Conservation (phyloP, 2,888 invertebrate species). For the Liodrosophila aerea region DNA sequence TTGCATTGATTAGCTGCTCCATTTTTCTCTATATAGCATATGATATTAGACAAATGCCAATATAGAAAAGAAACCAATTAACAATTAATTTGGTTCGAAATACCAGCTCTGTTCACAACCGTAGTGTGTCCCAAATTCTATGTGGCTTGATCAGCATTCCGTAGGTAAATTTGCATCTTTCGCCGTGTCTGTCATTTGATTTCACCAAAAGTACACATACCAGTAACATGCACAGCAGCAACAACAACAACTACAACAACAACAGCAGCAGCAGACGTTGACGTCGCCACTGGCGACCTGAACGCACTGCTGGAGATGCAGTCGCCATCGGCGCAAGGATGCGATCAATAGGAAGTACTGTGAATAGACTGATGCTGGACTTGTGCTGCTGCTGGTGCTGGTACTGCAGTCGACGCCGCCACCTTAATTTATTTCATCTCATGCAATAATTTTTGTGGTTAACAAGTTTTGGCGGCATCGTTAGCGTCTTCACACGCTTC, state of each 20-base stretch:
- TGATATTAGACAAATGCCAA: too few relatives aligned
- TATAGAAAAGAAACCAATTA: too few relatives aligned
- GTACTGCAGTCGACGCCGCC: constrained; percentile 74
- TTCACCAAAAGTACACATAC: constrained; percentile 75
- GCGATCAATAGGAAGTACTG: constrained; percentile 75
- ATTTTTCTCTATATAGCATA: too few relatives aligned
- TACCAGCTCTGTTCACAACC: too few relatives aligned
- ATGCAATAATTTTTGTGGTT: constrained; percentile 81
- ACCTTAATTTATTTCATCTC: constrained; percentile 80
- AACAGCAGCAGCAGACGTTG: constrained; percentile 31
- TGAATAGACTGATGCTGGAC: constrained; percentile 68
- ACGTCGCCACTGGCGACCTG: constrained; percentile 46
- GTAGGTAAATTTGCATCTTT: constrained; percentile 77
- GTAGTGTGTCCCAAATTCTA: constrained; percentile 44
- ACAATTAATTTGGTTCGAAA: too few relatives aligned
- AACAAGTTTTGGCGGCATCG: constrained; percentile 81
- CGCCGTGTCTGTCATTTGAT: constrained; percentile 75
- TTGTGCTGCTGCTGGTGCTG: constrained; percentile 35
- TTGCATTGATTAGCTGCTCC: too few relatives aligned
- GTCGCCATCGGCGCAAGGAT: constrained; percentile 65
- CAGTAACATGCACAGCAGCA: constrained; percentile 17
- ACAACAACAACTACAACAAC: constrained; percentile 38
- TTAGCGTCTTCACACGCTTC: constrained; percentile 81
- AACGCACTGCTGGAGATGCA: constrained; percentile 75
- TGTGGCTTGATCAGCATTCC: constrained; percentile 60